Evolutionary conservation across 2,888 invertebrate species (phyloP), one percentile per base, ranked within the genome.

Genomic region (Lithophane socia): DNA sequence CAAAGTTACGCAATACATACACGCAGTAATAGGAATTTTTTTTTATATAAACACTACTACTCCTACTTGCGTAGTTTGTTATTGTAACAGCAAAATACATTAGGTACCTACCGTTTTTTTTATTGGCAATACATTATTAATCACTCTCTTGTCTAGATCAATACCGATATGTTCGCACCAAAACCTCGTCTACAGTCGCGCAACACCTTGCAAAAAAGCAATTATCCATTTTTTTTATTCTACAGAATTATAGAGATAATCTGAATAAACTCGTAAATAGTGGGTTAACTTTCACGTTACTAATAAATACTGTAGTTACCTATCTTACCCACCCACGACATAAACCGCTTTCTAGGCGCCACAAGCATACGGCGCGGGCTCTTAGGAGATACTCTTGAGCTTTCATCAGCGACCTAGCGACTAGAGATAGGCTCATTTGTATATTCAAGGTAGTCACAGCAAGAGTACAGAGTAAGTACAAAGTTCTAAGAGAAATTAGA

Each of bases 261-360:
- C 24, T 61, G 52, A 71, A 77, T 78, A 58, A 65, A 24, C 21
- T 64, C 58, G 18, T 70, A 67, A 86, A 79, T 49, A 80, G 47
- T 47, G 16, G 42, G 49, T 65, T 24, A 71, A 75, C 84, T 84
- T 83, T 83, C 86, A 75, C 75, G 67, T 52, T 65, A 63, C 16
- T 79, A 68, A 72, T 79, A 83, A 73, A 75, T 73, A 83, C 56
- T 65, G 47, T 64, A 70, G 58, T 73, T 44, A 70, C 75, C 61
- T 68, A 61, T 61, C 61, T n/a, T 61, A 75, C 49, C 58, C 75
- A 73, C 86, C 66, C 66, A 75, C 79, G 63, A 65, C 37, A 52
- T 52, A 60, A 83, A 75, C 75, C 29, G 52, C 86, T 84, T 84
- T 84, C 84, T 83, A 75, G 65, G 67, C 86, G 84, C 69, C 79